Evolutionary conservation across 1,140 invertebrate species (phyloP).

Genomic region (Zaprionus lachaisei): DNA sequence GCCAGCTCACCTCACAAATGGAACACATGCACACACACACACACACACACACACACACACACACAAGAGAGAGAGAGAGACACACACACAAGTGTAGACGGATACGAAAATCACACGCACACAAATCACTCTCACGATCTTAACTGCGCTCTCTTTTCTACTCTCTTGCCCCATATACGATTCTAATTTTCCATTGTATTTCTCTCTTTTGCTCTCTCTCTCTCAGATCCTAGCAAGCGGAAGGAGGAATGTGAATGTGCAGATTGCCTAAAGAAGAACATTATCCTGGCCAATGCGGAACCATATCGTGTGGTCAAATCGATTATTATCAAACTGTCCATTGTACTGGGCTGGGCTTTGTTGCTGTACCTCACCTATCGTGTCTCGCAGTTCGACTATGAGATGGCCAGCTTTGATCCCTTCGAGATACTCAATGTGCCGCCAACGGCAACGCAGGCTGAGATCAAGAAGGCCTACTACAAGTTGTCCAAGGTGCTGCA

Average conservation of each 20-base stretch:
- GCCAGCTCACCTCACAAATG: slow-evolving; percentile 64
- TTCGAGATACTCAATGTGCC: slow-evolving; percentile 97
- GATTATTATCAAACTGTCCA: slow-evolving; percentile 86
- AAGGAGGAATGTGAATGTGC: slow-evolving; percentile 94
- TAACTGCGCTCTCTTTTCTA: not conserved
- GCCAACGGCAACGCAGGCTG: slow-evolving; percentile 91
- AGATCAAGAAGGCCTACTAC: slow-evolving; percentile 98
- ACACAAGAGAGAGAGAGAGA: not conserved
- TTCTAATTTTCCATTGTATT: slow-evolving; percentile 8
- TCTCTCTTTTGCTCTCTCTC: not conserved
- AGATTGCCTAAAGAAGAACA: slow-evolving; percentile 93
- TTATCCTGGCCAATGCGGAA: slow-evolving; percentile 91
- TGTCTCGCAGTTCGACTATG: slow-evolving; percentile 98
- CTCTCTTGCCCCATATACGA: slow-evolving; percentile 5
- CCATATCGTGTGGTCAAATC: slow-evolving; percentile 94
- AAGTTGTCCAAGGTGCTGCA: slow-evolving; percentile 97
- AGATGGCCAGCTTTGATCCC: slow-evolving; percentile 99
- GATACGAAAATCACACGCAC: slow-evolving; percentile 32
- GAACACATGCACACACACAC: slow-evolving; percentile 35
- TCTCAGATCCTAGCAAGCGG: slow-evolving; percentile 89
- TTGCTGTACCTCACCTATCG: slow-evolving; percentile 96
- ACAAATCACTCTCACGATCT: slow-evolving; percentile 35
- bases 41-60: slow-evolving; percentile 24
- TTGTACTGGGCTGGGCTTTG: slow-evolving; percentile 95
- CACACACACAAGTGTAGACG: slow-evolving; percentile 35